A percentile compares a stretch with the other conserved stretches of the same genome.
These are phyloP conservation scores for Invenusta paracnida DNA, from an alignment of 2,888 invertebrate genomes.

Conservation along the genomic window DNA sequence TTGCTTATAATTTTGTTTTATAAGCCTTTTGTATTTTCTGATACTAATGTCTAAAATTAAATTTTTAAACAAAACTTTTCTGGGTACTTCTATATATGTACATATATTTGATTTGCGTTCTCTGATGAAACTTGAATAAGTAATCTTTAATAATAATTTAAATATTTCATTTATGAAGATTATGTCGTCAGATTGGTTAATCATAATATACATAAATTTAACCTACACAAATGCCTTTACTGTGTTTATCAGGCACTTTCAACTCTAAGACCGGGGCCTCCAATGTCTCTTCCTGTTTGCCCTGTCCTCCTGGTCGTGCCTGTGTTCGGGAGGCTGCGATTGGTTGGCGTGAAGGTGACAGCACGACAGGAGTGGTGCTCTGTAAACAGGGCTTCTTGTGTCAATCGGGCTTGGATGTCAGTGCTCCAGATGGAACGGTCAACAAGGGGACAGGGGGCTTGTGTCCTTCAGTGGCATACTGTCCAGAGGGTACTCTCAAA, in stretches of 20 bases:
- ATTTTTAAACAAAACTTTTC: too few species aligned
- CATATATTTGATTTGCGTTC: too few species aligned
- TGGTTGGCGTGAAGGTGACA: neutral
- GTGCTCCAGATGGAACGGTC: neutral
- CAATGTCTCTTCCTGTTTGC: neutral
- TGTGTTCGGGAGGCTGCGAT: neutral
- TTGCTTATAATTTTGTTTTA: too few species aligned
- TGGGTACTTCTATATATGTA: too few species aligned
- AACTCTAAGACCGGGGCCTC: neutral
- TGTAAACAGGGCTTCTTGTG: neutral
- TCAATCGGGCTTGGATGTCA: neutral
- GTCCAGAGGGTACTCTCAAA: slow-evolving; percentile 52
- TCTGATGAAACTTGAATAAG: too few species aligned
- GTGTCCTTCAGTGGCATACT: slow-evolving; percentile 55
- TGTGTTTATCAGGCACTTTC: neutral
- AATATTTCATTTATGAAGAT: too few species aligned
- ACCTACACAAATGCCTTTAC: too few species aligned
- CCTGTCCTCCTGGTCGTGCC: neutral
- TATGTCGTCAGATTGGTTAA: too few species aligned
- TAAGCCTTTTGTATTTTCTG: too few species aligned
- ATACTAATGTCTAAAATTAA: too few species aligned
- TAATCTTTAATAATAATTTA: too few species aligned
- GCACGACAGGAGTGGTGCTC: neutral
- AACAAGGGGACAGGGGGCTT: slow-evolving; percentile 50
- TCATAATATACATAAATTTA: too few species aligned